phyloP scores from a whole-genome alignment of 2,888 invertebrate species.

The Drosophila yooni region DNA sequence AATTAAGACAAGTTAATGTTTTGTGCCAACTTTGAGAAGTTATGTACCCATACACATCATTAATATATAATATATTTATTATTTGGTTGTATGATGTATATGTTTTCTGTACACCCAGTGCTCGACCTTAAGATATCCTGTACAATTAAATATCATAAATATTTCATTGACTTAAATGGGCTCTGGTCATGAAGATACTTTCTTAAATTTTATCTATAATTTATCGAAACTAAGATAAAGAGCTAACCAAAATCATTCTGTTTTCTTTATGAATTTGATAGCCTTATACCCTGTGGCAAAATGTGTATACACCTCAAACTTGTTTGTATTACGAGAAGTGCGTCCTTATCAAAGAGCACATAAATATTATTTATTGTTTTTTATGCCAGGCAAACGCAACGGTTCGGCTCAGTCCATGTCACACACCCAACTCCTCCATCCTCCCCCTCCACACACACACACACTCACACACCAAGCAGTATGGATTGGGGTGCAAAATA shows the following conservation, averaged over 20 bases:
- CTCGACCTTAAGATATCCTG: neutral
- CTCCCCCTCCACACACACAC: neutral
- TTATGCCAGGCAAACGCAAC: constrained; percentile 51
- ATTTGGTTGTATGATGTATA: neutral
- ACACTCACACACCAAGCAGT: neutral
- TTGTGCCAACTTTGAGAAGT: neutral
- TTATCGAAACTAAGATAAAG: neutral
- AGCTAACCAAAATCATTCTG: neutral
- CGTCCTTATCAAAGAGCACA: constrained; percentile 68
- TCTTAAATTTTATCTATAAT: neutral
- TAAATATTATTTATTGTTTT: constrained; percentile 77
- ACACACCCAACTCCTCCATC: neutral
- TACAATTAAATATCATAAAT: neutral
- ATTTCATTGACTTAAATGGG: neutral
- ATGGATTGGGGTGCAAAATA: constrained; percentile 26
- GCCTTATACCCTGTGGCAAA: constrained; percentile 15
- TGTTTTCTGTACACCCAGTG: accelerated
- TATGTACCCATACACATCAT: neutral
- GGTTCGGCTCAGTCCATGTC: constrained; percentile 6
- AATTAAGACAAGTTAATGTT: neutral
- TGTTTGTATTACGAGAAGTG: constrained; percentile 56
- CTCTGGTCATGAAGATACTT: neutral
- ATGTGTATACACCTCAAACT: constrained; percentile 10
- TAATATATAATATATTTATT: neutral
- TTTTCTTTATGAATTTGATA: neutral